phyloP scores from a whole-genome alignment of 2,113 vertebrate genomes.

The Lampris incognitus region DNA sequence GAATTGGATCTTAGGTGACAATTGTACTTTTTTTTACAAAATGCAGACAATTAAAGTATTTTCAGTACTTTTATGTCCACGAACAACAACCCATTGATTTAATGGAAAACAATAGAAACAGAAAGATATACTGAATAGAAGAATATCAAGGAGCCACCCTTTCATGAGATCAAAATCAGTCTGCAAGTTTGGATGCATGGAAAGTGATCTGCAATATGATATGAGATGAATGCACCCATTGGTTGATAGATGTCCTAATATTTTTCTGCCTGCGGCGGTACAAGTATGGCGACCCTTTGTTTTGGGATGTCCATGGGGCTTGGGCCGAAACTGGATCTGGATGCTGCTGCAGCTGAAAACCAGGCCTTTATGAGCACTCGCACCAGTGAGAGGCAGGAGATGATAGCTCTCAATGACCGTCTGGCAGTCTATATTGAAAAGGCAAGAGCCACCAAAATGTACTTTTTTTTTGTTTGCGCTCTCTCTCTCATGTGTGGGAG shows the following conservation, averaged over 20 bases:
- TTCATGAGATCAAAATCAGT: no score
- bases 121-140: no score
- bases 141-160: no score
- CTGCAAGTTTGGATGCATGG: no score
- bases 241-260: neutral
- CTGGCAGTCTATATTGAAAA: slow-evolving; percentile 81
- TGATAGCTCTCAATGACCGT: slow-evolving; percentile 82
- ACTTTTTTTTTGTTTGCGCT: neutral
- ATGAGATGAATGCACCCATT: no score
- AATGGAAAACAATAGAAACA: no score
- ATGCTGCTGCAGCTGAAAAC: slow-evolving; percentile 78
- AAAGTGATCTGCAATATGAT: no score
- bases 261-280: slow-evolving; percentile 54
- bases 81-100: no score
- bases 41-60: no score
- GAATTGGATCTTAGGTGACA: no score
- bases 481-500: neutral
- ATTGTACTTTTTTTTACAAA: no score
- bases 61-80: no score
- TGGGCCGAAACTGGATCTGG: slow-evolving; percentile 69
- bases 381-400: slow-evolving; percentile 77
- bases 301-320: slow-evolving; percentile 58
- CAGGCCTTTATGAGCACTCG: slow-evolving; percentile 75
- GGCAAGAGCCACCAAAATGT: slow-evolving; percentile 43
- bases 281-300: slow-evolving; percentile 68